Evolutionary conservation across 2,113 vertebrate genomes (phyloP), one percentile per base, ranked within the genome.

Genomic region (Cololabis saira): DNA sequence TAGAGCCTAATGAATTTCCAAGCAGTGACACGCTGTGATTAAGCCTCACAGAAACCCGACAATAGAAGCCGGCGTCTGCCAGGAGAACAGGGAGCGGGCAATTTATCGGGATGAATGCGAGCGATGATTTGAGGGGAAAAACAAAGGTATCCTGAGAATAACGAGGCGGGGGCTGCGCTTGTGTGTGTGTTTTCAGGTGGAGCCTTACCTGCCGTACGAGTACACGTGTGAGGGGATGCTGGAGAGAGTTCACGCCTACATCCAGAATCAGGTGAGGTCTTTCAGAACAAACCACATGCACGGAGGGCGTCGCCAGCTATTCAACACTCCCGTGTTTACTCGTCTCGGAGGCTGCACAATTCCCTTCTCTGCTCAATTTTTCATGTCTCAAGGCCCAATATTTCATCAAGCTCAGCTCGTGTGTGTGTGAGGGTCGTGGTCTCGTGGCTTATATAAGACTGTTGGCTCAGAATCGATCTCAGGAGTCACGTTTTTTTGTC

Each of bases 181-280:
- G 24, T 60, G 6, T 61, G 16, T 65, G 27, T 66, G 33, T 82
- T 43, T 71, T 43, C 92, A 99, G 98, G 95, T 98, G 21, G 93
- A 96, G 60, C 97, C 98, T 44, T 97, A 96, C 78, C 93, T 99
- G 87, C 97, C 97, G 71, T 98, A 97, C 0, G 98, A 99, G 88
- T 99, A 96, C 87, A 99, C 96, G 12, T 96, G 95, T 6, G 95
- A 96, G 89, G 97, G 98, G 61, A 99, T 99, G 97, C 90, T 99
- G 93, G 96, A 99, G 88, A 91, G 97, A 58, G 93, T 98, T 12
- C 95, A 99, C 0, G 94, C 95, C 88, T 99, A 98, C 88, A 96
- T 99, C 72, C 96, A 98, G 88, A 92, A 98, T 86, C 98, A 99
- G 95, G 98, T 99, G 62, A 68, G 84, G 15, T 27, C 24, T 27